A percentile compares a stretch with the other conserved stretches of the same genome.
Conservation (phyloP, 2,888 invertebrate species). For the Drosophila planitibia region DNA sequence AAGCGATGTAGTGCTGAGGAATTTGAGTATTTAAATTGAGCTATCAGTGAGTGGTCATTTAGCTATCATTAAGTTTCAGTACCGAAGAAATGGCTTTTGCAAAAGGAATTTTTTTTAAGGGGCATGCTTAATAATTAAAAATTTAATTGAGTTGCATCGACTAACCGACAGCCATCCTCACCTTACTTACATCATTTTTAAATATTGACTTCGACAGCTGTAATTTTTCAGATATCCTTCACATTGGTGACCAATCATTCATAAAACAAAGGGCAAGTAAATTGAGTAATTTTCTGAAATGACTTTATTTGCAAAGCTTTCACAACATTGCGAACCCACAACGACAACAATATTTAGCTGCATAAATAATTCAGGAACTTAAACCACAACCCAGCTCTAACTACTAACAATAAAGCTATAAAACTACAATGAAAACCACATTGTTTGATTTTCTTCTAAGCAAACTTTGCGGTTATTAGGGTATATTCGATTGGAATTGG, state of each 20-base stretch:
- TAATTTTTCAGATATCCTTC: slow-evolving; percentile 1
- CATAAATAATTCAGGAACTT: slow-evolving; percentile 29
- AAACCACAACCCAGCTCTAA: slow-evolving; percentile 9
- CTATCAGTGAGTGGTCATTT: not conserved
- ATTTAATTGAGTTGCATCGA: not conserved
- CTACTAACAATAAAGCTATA: not conserved
- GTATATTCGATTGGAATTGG: not conserved
- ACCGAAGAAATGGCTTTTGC: not conserved
- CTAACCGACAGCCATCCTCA: not conserved
- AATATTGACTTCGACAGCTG: slow-evolving; percentile 23
- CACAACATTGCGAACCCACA: slow-evolving; percentile 4
- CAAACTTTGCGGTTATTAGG: not conserved
- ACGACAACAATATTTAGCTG: slow-evolving; percentile 27
- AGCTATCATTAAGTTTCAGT: not conserved
- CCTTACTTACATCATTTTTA: not conserved
- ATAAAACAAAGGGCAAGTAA: slow-evolving; percentile 7
- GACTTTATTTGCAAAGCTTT: slow-evolving; percentile 20
- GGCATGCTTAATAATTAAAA: not conserved
- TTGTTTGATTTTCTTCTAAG: not conserved
- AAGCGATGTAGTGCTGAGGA: not conserved
- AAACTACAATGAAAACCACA: not conserved
- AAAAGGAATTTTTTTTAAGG: not conserved
- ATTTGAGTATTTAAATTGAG: not conserved
- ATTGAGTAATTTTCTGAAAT: slow-evolving; percentile 15
- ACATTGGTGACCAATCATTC: slow-evolving; percentile 1